Conservation (phyloP, 2,797 vertebrate genomes). For the Micrastur ruficollis region DNA sequence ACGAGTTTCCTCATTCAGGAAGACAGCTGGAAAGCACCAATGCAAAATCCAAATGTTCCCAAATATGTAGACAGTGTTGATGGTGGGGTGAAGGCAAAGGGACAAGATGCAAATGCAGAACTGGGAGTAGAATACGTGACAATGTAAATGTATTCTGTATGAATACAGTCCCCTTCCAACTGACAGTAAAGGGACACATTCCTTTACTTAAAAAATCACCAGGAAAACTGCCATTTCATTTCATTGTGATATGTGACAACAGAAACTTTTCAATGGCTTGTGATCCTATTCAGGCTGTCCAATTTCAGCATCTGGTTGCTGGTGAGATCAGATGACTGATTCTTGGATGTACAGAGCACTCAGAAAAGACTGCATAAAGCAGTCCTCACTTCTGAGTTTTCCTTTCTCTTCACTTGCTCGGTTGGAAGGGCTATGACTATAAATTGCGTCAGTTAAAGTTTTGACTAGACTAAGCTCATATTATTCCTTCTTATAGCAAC, state of each 20-base stretch:
- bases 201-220: background rate
- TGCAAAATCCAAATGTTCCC: background rate
- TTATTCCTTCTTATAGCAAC: background rate
- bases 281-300: background rate
- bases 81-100: background rate
- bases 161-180: background rate
- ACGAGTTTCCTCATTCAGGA: background rate
- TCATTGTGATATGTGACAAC: background rate
- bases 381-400: background rate
- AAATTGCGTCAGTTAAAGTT: background rate
- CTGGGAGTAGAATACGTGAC: background rate
- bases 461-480: background rate
- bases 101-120: background rate
- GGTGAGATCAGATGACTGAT: background rate
- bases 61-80: background rate
- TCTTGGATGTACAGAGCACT: background rate
- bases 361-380: background rate
- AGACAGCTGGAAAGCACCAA: background rate
- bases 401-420: background rate
- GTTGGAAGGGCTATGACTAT: background rate
- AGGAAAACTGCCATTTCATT: background rate
- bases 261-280: background rate
- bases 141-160: background rate
- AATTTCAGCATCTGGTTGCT: background rate
- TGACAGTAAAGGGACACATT: background rate